Conservation (phyloP, 2,888 invertebrate genomes). For the Anoncus sp. region DNA sequence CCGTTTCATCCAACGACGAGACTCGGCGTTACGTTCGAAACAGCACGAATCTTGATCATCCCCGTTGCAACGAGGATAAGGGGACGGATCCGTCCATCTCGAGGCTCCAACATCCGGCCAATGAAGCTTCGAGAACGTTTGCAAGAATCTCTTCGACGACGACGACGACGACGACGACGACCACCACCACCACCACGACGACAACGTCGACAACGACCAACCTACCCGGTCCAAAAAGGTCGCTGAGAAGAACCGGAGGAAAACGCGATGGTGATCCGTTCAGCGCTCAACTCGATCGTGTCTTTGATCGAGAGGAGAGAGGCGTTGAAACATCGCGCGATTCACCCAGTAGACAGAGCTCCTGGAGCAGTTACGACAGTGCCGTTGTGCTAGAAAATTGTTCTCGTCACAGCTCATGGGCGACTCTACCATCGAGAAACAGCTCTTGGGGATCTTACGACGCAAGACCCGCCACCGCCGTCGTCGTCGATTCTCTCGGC, state of each 20-base stretch:
- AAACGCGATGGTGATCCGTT: conserved; percentile 87
- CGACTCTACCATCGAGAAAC: conserved; percentile 87
- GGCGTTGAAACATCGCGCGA: conserved; percentile 79
- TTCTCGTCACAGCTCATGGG: conserved; percentile 93
- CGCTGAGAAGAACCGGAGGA: conserved; percentile 77
- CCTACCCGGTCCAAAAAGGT: conserved; percentile 30
- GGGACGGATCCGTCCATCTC: too few species aligned
- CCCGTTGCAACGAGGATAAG: too few species aligned
- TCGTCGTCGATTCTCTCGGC: conserved; percentile 75
- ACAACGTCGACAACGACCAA: conserved; percentile 11
- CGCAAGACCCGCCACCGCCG: conserved; percentile 82
- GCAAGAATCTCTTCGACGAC: too few species aligned
- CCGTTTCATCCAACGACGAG: too few species aligned
- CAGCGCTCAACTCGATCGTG: conserved; percentile 88
- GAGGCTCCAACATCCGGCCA: too few species aligned
- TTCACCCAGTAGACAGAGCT: conserved; percentile 88
- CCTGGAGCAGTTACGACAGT: conserved; percentile 92
- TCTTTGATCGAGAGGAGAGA: conserved; percentile 88
- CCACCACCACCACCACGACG: too few species aligned
- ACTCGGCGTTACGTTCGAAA: too few species aligned
- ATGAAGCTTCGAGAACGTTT: too few species aligned
- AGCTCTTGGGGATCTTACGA: conserved; percentile 91
- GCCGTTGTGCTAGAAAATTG: conserved; percentile 89
- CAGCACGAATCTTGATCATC: too few species aligned
- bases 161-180: too few species aligned